Evolutionary conservation across 2,113 vertebrate species (phyloP).

Genomic region (Nerophis ophidion): DNA sequence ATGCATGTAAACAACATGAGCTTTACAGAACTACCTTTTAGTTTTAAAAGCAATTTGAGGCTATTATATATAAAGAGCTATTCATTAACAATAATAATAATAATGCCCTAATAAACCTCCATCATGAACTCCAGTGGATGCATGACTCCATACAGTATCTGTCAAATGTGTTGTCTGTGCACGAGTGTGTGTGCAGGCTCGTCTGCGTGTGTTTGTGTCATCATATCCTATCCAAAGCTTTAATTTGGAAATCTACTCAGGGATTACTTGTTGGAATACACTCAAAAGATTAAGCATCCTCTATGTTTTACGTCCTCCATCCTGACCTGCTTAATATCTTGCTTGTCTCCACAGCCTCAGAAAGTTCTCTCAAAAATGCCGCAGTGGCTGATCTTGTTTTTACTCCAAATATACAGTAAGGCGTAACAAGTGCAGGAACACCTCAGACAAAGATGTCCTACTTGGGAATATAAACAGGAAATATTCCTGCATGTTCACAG

Average conservation of each 20-base stretch:
- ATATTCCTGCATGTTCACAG: no score
- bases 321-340: slow-evolving; percentile 67
- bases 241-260: slow-evolving; percentile 72
- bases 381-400: slow-evolving; percentile 21
- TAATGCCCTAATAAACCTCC: no score
- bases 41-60: no score
- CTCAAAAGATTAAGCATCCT: slow-evolving; percentile 73
- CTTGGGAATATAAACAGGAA: no score
- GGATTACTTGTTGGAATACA: slow-evolving; percentile 72
- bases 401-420: neutral
- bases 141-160: no score
- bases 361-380: slow-evolving; percentile 42
- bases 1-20: no score
- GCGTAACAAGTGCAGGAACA: no score
- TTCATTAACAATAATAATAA: no score
- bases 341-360: slow-evolving; percentile 48
- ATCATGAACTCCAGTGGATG: no score
- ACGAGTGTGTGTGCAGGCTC: slow-evolving; percentile 12
- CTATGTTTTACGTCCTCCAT: slow-evolving; percentile 65
- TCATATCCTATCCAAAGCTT: slow-evolving; percentile 67
- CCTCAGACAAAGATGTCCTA: no score
- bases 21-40: no score
- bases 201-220: slow-evolving; percentile 30
- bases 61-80: no score
- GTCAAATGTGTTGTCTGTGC: slow-evolving; percentile 20